Evolutionary conservation across 1,140 invertebrate species (phyloP), one percentile per base, ranked within the genome.

Genomic region (Myzus persicae): DNA sequence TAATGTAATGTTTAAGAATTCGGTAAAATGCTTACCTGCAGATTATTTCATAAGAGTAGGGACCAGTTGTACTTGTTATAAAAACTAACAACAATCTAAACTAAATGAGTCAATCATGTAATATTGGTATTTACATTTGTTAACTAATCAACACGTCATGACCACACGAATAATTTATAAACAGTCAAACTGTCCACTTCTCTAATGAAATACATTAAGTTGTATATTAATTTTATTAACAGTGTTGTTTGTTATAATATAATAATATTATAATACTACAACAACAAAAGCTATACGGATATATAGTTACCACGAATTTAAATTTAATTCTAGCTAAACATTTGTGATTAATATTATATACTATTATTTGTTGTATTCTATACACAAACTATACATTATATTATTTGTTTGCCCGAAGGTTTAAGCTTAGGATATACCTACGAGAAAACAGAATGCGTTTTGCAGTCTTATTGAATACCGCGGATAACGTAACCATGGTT

Each of bases 1-100:
- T 76, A 18, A 6, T 76, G 6, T 76, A 76, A 76, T 76, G 18
- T 76, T 14, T n/a, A n/a, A n/a, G 59, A 76, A 76, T n/a, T n/a
- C 59, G 18, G 14, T 76, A 18, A n/a, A 76, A 76, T 5, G n/a
- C n/a, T n/a, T n/a, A n/a, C 8, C 24, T 59, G 31, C 2, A 14
- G 14, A 5, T 24, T n/a, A n/a, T 18, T 76, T 0, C 11, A 59
- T 67, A 76, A 76, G 18, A 76, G 14, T n/a, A 6, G 59, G 18
- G 59, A n/a, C 31, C n/a, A 76, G n/a, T n/a, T n/a, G n/a, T 76
- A 6, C 59, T 4, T 6, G 46, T 18, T 59, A n/a, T 18, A n/a
- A 76, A n/a, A n/a, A 6, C 14, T 0, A 4, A 76, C 14, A 14
- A 1, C 5, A 6, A 0, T n/a, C n/a, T n/a, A 67, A n/a, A n/a